A percentile compares a stretch with the other conserved stretches of the same genome.
phyloP scores from a whole-genome alignment of 2,888 invertebrate species.

The Cheilosia scutellata region DNA sequence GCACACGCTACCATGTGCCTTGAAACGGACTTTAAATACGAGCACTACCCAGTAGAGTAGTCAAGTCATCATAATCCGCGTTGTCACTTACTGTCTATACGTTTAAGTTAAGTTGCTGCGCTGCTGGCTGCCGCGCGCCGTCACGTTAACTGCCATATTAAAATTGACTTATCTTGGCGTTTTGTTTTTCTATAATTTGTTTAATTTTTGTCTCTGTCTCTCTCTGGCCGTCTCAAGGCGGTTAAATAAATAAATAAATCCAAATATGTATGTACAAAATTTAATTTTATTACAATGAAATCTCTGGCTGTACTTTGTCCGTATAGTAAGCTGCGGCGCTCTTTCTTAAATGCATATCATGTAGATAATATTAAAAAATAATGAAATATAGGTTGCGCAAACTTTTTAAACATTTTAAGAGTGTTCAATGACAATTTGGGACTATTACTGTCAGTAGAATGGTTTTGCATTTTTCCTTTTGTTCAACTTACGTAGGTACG shows the following conservation, averaged over 20 bases:
- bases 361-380: conserved; percentile 24
- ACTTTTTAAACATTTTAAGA: conserved; percentile 29
- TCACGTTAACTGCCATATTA: conserved; percentile 39
- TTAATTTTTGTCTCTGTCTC: conserved; percentile 4
- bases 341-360: conserved; percentile 20
- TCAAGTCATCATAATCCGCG: conserved; percentile 23
- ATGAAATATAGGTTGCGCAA: conserved; percentile 21
- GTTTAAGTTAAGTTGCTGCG: background rate
- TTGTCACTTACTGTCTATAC: conserved; percentile 18
- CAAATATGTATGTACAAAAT: conserved; percentile 3
- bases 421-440: conserved; percentile 30
- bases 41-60: conserved; percentile 19
- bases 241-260: background rate
- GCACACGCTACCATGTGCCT: conserved; percentile 20
- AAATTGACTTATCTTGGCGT: conserved; percentile 17
- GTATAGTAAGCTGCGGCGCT: background rate
- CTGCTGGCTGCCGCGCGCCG: background rate
- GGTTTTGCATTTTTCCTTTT: no score
- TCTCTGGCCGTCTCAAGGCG: conserved; percentile 9
- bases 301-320: background rate
- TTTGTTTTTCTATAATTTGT: conserved; percentile 19
- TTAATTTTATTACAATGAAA: conserved; percentile 20
- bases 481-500: no score
- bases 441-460: background rate
- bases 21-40: conserved; percentile 36